These are phyloP conservation scores for Cotesia chilonis DNA, from an alignment of 1,140 invertebrate genomes.

Conservation along the genomic window DNA sequence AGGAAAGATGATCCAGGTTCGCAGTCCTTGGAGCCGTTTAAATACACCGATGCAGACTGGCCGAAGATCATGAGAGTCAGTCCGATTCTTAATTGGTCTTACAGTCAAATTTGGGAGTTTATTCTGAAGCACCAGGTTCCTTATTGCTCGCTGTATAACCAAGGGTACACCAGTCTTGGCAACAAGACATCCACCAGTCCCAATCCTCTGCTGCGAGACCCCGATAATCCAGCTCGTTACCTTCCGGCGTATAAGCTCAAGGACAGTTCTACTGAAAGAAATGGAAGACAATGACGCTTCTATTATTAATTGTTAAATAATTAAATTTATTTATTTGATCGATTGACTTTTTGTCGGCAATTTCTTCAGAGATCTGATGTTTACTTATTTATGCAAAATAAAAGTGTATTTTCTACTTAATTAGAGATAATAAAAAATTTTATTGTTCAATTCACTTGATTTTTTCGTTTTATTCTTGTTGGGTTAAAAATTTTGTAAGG, in stretches of 20 bases:
- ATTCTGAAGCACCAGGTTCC: constrained; percentile 79
- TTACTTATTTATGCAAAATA: no score
- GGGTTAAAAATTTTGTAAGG: no score
- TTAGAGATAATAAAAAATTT: no score
- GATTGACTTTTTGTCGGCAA: not conserved
- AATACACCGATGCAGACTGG: constrained; percentile 80
- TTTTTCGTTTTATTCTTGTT: no score
- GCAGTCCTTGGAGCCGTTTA: constrained; percentile 70
- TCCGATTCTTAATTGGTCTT: constrained; percentile 90
- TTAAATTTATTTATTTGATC: constrained; percentile 8
- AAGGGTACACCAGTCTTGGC: constrained; percentile 90
- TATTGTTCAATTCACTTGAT: no score
- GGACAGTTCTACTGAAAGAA: constrained; percentile 76
- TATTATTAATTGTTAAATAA: not conserved
- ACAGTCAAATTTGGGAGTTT: constrained; percentile 90
- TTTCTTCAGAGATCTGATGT: not conserved
- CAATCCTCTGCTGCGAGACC: constrained; percentile 76
- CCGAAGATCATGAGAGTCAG: constrained; percentile 86
- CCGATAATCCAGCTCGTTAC: constrained; percentile 68
- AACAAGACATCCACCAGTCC: constrained; percentile 78
- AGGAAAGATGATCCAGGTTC: constrained; percentile 85
- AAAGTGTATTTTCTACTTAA: no score
- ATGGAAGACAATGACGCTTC: constrained; percentile 68
- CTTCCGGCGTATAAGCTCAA: constrained; percentile 82
- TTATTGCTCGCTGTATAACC: constrained; percentile 89